Percentiles rank a stretch among this genome's conserved stretches.
These are phyloP conservation scores for Ethmia dodecea DNA, from an alignment of 2,888 invertebrate genomes.

Conservation along the genomic window DNA sequence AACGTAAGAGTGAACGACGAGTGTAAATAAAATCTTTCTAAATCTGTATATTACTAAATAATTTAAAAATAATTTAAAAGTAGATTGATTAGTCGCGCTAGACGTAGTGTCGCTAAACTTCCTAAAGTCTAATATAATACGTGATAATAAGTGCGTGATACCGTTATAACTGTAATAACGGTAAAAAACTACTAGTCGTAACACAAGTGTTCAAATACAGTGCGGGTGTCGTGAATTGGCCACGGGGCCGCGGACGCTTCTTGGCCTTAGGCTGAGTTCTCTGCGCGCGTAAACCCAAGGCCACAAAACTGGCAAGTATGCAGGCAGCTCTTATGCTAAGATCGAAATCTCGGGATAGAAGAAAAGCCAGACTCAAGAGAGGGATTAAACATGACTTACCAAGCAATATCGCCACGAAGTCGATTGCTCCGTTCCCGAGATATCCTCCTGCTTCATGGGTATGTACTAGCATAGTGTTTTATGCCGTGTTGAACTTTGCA, in stretches of 20 bases:
- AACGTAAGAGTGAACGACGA: conserved; percentile 46
- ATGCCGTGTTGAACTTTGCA: too few species aligned
- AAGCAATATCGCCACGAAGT: conserved; percentile 91
- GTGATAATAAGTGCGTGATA: conserved; percentile 8
- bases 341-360: conserved; percentile 91
- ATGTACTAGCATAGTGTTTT: conserved; percentile 43
- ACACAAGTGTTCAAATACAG: conserved; percentile 20
- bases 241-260: conserved; percentile 13
- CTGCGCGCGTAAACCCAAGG: conserved; percentile 39
- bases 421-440: conserved; percentile 91
- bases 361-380: conserved; percentile 85
- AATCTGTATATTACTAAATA: conserved; percentile 20
- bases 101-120: conserved; percentile 30
- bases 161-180: conserved; percentile 8
- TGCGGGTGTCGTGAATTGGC: conserved; percentile 17
- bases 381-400: conserved; percentile 88
- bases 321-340: conserved; percentile 96
- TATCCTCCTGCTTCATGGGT: conserved; percentile 90
- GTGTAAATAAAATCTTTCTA: conserved; percentile 43
- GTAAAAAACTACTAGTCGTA: conserved; percentile 7
- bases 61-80: conserved; percentile 15
- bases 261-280: conserved; percentile 39
- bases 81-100: conserved; percentile 39
- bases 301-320: conserved; percentile 84
- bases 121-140: conserved; percentile 17